Evolutionary conservation across 2,113 vertebrate genomes (phyloP).

Genomic region (Phaetusa simplex): DNA sequence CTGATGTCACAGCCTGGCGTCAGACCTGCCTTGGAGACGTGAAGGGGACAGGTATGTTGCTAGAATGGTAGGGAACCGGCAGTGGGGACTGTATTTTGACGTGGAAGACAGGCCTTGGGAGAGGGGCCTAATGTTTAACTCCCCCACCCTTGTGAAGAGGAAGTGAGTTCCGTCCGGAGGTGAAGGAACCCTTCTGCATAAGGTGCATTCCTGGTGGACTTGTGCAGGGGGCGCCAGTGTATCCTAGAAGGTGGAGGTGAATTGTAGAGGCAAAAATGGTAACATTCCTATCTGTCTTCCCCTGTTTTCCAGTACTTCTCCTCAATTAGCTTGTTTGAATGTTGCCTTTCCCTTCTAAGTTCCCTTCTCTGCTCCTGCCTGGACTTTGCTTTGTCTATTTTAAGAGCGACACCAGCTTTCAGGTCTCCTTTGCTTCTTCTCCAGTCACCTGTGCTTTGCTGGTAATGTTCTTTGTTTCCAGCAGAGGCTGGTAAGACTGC

Average conservation of each 20-base stretch:
- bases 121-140: neutral
- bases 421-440: neutral
- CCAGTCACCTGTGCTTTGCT: neutral
- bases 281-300: neutral
- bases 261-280: neutral
- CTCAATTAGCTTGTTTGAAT: neutral
- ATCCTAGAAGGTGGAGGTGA: neutral
- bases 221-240: neutral
- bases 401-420: neutral
- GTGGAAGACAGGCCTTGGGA: neutral
- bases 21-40: neutral
- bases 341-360: neutral
- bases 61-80: neutral
- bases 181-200: neutral
- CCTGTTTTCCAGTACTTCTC: neutral
- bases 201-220: neutral
- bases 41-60: neutral
- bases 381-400: neutral
- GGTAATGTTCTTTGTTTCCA: neutral
- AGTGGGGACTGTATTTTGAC: neutral
- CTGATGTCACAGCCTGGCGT: rapidly evolving
- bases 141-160: neutral
- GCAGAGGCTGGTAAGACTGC: neutral
- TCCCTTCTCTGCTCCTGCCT: neutral
- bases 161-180: neutral